These are phyloP conservation scores for Ernsta delagoae DNA, from an alignment of 2,888 invertebrate genomes.

Conservation along the genomic window DNA sequence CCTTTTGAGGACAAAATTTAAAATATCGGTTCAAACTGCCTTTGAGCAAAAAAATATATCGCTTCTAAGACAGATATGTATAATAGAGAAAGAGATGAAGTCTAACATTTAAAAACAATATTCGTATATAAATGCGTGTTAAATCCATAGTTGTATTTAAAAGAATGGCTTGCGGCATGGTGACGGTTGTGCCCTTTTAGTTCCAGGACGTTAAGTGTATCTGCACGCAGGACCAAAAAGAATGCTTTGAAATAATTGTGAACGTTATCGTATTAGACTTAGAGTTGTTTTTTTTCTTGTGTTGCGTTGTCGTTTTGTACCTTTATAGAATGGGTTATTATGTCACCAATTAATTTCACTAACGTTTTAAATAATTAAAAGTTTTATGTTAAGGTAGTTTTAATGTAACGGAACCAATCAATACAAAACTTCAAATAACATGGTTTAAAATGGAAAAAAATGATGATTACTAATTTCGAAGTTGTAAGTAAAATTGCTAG, in stretches of 20 bases:
- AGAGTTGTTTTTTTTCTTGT: conserved; percentile 37
- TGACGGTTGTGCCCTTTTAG: conserved; percentile 55
- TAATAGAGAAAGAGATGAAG: conserved; percentile 26
- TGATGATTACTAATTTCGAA: too few species aligned
- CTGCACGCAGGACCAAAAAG: conserved; percentile 48
- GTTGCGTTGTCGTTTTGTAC: conserved; percentile 35
- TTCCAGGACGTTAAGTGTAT: conserved; percentile 35
- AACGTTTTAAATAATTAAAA: conserved; percentile 28
- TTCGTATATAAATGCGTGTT: conserved; percentile 32
- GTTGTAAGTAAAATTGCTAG: background rate
- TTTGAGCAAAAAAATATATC: too few species aligned
- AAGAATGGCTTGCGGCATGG: conserved; percentile 76
- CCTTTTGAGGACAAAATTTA: too few species aligned
- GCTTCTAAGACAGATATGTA: background rate
- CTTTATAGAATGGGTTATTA: conserved; percentile 51
- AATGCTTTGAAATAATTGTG: conserved; percentile 42
- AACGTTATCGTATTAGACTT: conserved; percentile 37
- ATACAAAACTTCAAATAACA: background rate
- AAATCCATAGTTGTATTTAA: conserved; percentile 34
- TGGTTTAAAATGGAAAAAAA: too few species aligned
- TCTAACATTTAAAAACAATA: conserved; percentile 10
- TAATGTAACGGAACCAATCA: background rate
- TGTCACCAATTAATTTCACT: conserved; percentile 44
- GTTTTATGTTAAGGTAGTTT: background rate
- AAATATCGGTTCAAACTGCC: too few species aligned